A percentile compares a stretch with the other conserved stretches of the same genome.
Evolutionary conservation across 2,888 invertebrate species (phyloP).

Genomic region (Epirrita christyi): DNA sequence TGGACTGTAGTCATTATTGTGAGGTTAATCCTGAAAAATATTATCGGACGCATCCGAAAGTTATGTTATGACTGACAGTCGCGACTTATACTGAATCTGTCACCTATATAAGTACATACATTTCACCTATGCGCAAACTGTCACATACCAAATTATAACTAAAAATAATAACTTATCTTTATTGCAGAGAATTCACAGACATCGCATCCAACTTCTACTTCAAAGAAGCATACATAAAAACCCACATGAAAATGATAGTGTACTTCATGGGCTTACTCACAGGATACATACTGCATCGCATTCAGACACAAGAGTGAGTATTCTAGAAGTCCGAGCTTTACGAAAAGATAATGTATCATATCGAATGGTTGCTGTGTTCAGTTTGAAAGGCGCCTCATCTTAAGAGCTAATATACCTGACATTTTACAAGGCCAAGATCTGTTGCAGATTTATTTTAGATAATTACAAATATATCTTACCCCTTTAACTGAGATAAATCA

Average conservation of each 20-base stretch:
- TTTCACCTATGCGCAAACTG: no score
- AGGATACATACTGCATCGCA: constrained; percentile 87
- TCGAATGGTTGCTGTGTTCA: constrained; percentile 13
- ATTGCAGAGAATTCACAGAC: constrained; percentile 87
- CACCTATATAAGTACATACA: no score
- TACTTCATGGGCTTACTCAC: constrained; percentile 88
- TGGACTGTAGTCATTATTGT: no score
- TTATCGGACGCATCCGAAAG: no score
- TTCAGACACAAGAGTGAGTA: constrained; percentile 86
- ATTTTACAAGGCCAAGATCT: no score
- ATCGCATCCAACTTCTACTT: constrained; percentile 87
- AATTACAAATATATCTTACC: no score
- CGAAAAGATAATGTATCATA: not conserved
- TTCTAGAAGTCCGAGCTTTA: not conserved
- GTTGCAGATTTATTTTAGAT: not conserved
- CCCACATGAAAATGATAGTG: constrained; percentile 89
- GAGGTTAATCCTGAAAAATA: no score
- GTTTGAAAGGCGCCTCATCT: constrained; percentile 23
- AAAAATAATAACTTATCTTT: constrained; percentile 13
- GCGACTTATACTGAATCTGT: no score
- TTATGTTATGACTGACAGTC: no score
- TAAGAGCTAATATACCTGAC: no score
- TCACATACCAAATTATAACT: no score
- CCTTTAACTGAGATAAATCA: no score
- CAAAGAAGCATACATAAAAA: constrained; percentile 88